A percentile compares a stretch with the other conserved stretches of the same genome.
These are phyloP conservation scores for Phortica variegata DNA, from an alignment of 1,140 invertebrate genomes.

Conservation along the genomic window DNA sequence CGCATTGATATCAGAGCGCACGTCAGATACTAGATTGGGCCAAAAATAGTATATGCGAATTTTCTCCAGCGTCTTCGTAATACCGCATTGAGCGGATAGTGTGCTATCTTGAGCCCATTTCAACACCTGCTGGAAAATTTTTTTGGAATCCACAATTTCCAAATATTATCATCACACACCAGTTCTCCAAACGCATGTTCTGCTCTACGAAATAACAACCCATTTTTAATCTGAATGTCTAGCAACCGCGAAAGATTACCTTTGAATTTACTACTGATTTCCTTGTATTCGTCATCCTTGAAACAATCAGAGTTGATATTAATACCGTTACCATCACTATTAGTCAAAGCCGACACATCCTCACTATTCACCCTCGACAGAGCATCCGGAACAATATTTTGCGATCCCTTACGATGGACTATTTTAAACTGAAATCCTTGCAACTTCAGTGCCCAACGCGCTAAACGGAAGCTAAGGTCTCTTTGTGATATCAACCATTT, in stretches of 20 bases:
- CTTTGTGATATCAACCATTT: constrained; percentile 26
- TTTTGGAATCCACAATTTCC: too few species aligned
- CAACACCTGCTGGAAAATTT: background rate
- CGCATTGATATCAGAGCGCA: background rate
- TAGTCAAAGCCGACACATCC: too few species aligned
- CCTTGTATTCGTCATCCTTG: too few species aligned
- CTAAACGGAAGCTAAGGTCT: constrained; percentile 30
- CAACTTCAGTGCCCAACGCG: constrained; percentile 37
- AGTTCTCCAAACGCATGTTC: too few species aligned
- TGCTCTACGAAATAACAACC: too few species aligned
- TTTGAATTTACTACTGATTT: too few species aligned
- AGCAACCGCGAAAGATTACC: too few species aligned
- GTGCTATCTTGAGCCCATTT: background rate
- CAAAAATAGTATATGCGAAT: constrained; percentile 5
- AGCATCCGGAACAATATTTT: constrained; percentile 46
- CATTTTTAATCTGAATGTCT: too few species aligned
- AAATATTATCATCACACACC: too few species aligned
- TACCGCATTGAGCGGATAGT: background rate
- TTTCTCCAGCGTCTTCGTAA: constrained; percentile 10
- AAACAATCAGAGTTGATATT: too few species aligned
- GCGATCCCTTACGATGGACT: constrained; percentile 47
- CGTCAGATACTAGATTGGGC: constrained; percentile 6
- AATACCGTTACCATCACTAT: too few species aligned
- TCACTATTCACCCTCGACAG: too few species aligned
- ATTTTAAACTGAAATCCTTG: constrained; percentile 37